These are phyloP conservation scores for Aselliscus stoliczkanus DNA, from an alignment of 2,797 vertebrate species.

Conservation along the genomic window DNA sequence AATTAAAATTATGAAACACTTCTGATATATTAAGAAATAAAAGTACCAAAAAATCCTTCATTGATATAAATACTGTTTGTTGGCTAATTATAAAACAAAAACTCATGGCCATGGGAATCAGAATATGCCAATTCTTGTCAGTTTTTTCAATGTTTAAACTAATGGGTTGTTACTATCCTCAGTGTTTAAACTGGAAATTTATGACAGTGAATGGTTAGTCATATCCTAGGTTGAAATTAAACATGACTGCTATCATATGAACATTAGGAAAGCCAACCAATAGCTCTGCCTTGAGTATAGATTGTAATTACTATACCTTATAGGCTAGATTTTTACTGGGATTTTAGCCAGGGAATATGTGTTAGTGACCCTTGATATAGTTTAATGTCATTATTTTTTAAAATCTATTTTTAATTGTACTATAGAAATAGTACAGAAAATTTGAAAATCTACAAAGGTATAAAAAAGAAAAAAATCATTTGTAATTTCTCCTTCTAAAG, in stretches of 20 bases:
- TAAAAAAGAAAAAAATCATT: neutral
- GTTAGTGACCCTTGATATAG: neutral
- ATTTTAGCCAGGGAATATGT: neutral
- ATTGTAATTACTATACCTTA: neutral
- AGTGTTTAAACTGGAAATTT: neutral
- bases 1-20: neutral
- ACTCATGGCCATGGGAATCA: neutral
- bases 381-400: neutral
- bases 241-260: neutral
- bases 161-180: neutral
- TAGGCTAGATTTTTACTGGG: neutral
- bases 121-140: neutral
- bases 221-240: neutral
- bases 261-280: neutral
- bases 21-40: neutral
- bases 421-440: neutral
- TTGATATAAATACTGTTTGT: neutral
- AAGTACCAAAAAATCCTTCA: neutral
- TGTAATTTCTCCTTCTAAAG: neutral
- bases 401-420: neutral
- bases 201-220: neutral
- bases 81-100: slow-evolving; percentile 19
- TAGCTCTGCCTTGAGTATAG: neutral
- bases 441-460: neutral
- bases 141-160: neutral